Base-by-base conservation (phyloP, 1,140 invertebrate genomes). In the Rhopalosiphum maidis region DNA sequence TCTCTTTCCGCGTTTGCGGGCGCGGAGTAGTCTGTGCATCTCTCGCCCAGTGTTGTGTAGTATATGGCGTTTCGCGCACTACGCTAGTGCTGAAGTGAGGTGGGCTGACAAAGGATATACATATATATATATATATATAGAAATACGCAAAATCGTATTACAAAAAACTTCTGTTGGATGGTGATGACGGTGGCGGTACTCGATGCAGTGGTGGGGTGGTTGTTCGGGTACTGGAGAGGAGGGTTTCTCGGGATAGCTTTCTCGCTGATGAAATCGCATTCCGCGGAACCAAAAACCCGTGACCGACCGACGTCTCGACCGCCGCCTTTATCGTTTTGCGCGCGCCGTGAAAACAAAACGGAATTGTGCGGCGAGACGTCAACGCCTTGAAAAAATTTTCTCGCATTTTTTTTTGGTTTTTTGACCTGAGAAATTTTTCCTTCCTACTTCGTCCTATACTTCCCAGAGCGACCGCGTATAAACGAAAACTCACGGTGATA, bases 231-330 rank as follows among this genome's bases (percentile, higher is more conserved):
- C 22, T 37, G 82, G 22, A 3, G 23, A 41, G 83, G 22, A n/a
- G n/a, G 87, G n/a, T 51, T 88, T 8, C 46, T 30, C 87, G 54
- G 25, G 51, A 54, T 54, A 77, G 90, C 90, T 92, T 92, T 92
- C 91, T 92, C 41, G 77, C 46, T 92, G 77, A 92, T 92, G 91
- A 92, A 92, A 92, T 92, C 91, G 91, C 91, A 92, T 92, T 92
- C 91, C 91, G n/a, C 91, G 9, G 68, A 92, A 83, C 91, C 68
- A 83, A 83, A 48, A 85, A 83, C 25, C 91, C 68, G 77, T 92
- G 46, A 92, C 91, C 23, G 89, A 51, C 88, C 43, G 90, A 37
- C 55, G 88, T 77, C 68, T 94, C 68, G 88, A 48, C 35, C 41
- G n/a, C 41, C 60, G 87, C 48, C n/a, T 35, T 21, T 89, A n/a